phyloP scores from a whole-genome alignment of 1,140 invertebrate species.

The Drosophila setifemur region DNA sequence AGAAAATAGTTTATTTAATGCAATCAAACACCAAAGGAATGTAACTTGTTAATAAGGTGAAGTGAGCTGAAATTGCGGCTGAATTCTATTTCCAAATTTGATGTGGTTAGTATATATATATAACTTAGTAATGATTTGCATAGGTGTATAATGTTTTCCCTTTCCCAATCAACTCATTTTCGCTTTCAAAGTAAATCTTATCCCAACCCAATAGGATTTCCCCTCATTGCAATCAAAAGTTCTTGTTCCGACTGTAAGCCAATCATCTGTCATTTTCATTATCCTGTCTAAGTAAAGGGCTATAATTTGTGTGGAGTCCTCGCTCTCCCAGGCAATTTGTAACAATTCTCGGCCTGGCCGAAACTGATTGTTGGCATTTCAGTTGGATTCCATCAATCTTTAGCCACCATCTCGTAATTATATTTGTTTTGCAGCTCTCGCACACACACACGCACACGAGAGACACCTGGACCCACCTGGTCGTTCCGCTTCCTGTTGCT shows the following conservation, averaged over 20 bases:
- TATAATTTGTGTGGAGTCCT: slow-evolving; percentile 41
- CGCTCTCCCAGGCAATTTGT: too few relatives aligned
- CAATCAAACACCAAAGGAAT: too few relatives aligned
- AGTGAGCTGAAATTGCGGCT: too few relatives aligned
- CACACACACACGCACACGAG: background rate
- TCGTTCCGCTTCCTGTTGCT: slow-evolving; percentile 71
- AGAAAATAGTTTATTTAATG: too few relatives aligned
- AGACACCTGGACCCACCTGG: slow-evolving; percentile 64
- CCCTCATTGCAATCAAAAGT: slow-evolving; percentile 24
- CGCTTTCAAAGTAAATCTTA: too few relatives aligned
- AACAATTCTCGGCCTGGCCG: slow-evolving; percentile 10
- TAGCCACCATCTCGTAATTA: slow-evolving; percentile 23
- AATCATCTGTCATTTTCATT: slow-evolving; percentile 38
- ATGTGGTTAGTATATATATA: background rate
- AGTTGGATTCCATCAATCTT: background rate
- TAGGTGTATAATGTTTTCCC: background rate
- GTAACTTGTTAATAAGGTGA: too few relatives aligned
- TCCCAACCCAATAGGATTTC: slow-evolving; percentile 8
- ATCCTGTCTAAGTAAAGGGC: background rate
- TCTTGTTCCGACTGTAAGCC: slow-evolving; percentile 6
- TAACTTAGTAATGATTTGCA: background rate
- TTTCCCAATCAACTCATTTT: too few relatives aligned
- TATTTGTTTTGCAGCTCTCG: slow-evolving; percentile 10
- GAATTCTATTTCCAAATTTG: too few relatives aligned
- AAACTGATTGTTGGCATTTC: slow-evolving; percentile 39